phyloP scores from a whole-genome alignment of 2,888 invertebrate species.

The Pterostichus niger region DNA sequence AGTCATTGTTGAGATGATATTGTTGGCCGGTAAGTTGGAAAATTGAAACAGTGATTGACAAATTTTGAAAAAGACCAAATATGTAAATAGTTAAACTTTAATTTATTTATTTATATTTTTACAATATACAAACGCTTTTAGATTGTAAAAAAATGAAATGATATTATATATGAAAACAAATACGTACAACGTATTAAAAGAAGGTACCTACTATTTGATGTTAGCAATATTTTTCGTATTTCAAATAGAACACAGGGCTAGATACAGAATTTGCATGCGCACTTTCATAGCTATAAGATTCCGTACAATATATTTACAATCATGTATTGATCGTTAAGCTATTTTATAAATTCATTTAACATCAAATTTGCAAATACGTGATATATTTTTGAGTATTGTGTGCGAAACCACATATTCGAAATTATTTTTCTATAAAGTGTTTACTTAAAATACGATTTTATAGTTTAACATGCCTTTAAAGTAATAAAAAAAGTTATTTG shows the following conservation, averaged over 20 bases:
- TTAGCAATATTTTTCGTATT: slow-evolving; percentile 63
- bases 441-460: slow-evolving; percentile 44
- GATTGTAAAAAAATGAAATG: slow-evolving; percentile 15
- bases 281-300: slow-evolving; percentile 46
- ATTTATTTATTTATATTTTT: slow-evolving; percentile 57
- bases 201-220: slow-evolving; percentile 42
- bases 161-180: slow-evolving; percentile 31
- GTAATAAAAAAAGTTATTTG: slow-evolving; percentile 37
- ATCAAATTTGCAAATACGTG: slow-evolving; percentile 11
- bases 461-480: slow-evolving; percentile 23
- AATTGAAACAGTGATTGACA: slow-evolving; percentile 27
- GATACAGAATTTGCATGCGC: slow-evolving; percentile 49
- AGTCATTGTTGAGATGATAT: slow-evolving; percentile 28
- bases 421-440: slow-evolving; percentile 57
- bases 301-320: slow-evolving; percentile 10
- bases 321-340: slow-evolving; percentile 39
- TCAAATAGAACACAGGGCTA: slow-evolving; percentile 52
- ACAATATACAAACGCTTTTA: slow-evolving; percentile 52
- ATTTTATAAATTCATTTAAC: slow-evolving; percentile 39
- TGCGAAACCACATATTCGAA: slow-evolving; percentile 47
- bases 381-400: slow-evolving; percentile 51
- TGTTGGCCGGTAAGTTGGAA: slow-evolving; percentile 10
- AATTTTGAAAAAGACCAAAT: slow-evolving; percentile 35
- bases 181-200: slow-evolving; percentile 35
- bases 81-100: slow-evolving; percentile 31